Percentiles rank a stretch among this genome's conserved stretches.
phyloP scores from a whole-genome alignment of 1,140 invertebrate species.

The Trichogramma pretiosum region DNA sequence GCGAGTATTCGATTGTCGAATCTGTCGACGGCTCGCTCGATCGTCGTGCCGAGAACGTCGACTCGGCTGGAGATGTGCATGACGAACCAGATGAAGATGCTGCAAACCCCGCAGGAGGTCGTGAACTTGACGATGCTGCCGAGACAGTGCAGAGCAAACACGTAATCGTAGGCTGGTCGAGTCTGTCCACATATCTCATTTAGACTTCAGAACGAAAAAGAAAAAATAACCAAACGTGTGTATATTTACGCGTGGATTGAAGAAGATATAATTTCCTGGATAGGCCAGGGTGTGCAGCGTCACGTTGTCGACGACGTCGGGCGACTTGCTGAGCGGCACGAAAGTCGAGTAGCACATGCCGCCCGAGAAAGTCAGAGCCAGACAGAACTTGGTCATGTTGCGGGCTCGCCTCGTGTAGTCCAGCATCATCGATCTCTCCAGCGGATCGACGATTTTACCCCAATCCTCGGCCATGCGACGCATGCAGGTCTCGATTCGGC shows the following conservation, averaged over 20 bases:
- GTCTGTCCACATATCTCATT: no score
- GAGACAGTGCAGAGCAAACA: slow-evolving; percentile 24
- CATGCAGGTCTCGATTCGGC: slow-evolving; percentile 15
- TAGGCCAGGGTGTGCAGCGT: slow-evolving; percentile 18
- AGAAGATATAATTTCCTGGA: slow-evolving; percentile 22
- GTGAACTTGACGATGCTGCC: slow-evolving; percentile 23
- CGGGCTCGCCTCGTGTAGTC: slow-evolving; percentile 13
- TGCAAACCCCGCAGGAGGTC: slow-evolving; percentile 22
- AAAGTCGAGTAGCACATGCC: slow-evolving; percentile 20
- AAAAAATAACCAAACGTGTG: not conserved
- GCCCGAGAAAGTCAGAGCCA: slow-evolving; percentile 18
- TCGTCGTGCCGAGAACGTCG: slow-evolving; percentile 18
- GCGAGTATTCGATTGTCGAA: not conserved
- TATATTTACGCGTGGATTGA: slow-evolving; percentile 18
- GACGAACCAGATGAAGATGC: slow-evolving; percentile 25
- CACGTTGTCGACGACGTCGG: not conserved
- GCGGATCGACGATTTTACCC: slow-evolving; percentile 7
- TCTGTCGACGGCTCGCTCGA: slow-evolving; percentile 8
- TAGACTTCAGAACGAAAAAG: no score
- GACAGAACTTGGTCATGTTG: slow-evolving; percentile 9
- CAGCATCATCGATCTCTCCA: slow-evolving; percentile 19
- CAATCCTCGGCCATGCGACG: slow-evolving; percentile 22
- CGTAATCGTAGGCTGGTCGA: slow-evolving; percentile 25
- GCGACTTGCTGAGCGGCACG: slow-evolving; percentile 15
- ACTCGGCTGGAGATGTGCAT: slow-evolving; percentile 27